Conservation (phyloP, 2,888 invertebrate genomes). For the Tinea pellionella region DNA sequence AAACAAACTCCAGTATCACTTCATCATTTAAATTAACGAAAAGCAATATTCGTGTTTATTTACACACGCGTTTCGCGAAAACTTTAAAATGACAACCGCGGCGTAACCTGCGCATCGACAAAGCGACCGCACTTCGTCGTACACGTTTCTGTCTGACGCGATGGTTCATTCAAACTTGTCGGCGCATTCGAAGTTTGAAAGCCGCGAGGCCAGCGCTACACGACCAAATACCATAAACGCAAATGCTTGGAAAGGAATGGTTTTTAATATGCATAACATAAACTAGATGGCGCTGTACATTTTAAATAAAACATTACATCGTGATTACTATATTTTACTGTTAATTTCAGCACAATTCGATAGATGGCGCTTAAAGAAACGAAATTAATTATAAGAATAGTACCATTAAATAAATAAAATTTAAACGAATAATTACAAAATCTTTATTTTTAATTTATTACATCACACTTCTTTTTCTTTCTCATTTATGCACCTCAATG, state of each 20-base stretch:
- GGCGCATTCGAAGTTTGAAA: conserved; percentile 12
- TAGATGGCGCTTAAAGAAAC: neutral
- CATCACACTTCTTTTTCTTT: too few species aligned
- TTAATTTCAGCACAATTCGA: neutral
- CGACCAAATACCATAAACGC: neutral
- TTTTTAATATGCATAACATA: conserved; percentile 23
- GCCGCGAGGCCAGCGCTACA: conserved; percentile 15
- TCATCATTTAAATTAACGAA: conserved; percentile 50
- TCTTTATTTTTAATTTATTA: too few species aligned
- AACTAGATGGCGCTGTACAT: conserved; percentile 34
- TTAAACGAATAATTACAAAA: too few species aligned
- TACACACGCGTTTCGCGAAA: conserved; percentile 65
- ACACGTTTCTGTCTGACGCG: conserved; percentile 53
- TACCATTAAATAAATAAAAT: too few species aligned
- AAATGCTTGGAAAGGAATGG: conserved; percentile 10
- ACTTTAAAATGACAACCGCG: conserved; percentile 44
- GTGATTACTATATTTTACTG: too few species aligned
- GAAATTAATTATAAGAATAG: too few species aligned
- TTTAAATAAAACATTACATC: neutral
- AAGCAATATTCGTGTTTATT: conserved; percentile 62
- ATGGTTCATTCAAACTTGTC: conserved; percentile 13
- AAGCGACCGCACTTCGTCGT: conserved; percentile 69
- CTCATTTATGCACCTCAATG: too few species aligned
- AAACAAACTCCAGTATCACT: conserved; percentile 63
- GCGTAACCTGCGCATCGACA: conserved; percentile 65